These are phyloP conservation scores for Ephestia elutella DNA, from an alignment of 1,140 invertebrate species.

Conservation along the genomic window DNA sequence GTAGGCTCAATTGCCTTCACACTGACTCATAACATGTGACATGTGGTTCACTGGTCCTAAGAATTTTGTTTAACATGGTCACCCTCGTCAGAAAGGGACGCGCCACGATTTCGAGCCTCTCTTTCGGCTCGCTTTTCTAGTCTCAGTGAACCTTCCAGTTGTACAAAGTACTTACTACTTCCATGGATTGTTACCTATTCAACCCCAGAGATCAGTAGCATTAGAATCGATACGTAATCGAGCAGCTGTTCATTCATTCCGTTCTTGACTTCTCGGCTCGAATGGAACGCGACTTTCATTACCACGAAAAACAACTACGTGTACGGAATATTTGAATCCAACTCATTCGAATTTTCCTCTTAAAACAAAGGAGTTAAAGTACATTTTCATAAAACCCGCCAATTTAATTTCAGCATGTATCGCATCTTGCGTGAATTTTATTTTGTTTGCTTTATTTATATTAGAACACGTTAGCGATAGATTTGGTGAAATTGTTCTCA, in stretches of 20 bases:
- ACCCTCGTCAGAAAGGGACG: too few relatives aligned
- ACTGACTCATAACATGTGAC: too few relatives aligned
- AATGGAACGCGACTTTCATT: conserved; percentile 8
- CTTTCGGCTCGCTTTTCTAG: too few relatives aligned
- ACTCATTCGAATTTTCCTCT: neutral
- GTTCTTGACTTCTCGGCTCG: conserved; percentile 2
- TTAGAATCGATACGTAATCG: conserved; percentile 7
- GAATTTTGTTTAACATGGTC: too few relatives aligned
- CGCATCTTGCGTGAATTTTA: neutral
- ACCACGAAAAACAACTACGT: conserved; percentile 8
- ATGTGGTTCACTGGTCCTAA: too few relatives aligned
- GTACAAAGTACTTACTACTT: too few relatives aligned
- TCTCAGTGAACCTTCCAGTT: too few relatives aligned
- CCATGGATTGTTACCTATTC: too few relatives aligned
- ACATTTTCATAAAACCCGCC: neutral
- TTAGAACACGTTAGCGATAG: neutral
- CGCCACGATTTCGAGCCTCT: too few relatives aligned
- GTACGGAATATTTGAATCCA: neutral
- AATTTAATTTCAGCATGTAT: neutral
- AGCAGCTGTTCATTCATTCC: conserved; percentile 6
- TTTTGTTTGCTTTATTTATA: neutral
- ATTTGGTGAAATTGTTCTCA: neutral
- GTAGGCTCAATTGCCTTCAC: too few relatives aligned
- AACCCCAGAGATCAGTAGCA: too few relatives aligned
- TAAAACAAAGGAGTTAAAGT: neutral